Evolutionary conservation across 2,888 invertebrate species (phyloP), one percentile per base, ranked within the genome.

Genomic region (Cephus nigrinus): DNA sequence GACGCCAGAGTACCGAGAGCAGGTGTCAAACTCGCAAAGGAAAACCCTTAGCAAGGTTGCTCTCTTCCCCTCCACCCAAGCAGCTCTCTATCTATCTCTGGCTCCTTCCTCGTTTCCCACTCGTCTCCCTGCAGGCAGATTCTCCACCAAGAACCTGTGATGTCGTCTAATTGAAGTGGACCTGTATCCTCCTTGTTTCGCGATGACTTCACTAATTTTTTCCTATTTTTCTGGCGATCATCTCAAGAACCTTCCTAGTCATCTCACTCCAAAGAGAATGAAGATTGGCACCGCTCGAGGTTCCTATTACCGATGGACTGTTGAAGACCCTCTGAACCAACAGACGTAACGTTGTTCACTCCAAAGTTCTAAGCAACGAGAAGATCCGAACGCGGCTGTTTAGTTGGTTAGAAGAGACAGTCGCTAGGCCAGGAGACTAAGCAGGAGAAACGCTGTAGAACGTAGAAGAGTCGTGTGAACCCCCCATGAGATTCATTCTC

Each of bases 211-310:
- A 55, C 23, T 9, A 55, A 23, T 23, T 23, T 23, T 55, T 55
- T 55, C 55, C 2, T 23, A 23, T 55, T 55, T 55, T 9, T 23
- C 55, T 55, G 81, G 79, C 75, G 76, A 78, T 73, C 80, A 79
- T 84, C 83, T 80, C 82, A 81, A 84, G 82, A 84, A 81, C 82
- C 81, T 85, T 85, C 84, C 82, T 84, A 83, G 84, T 82, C 15
- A 15, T 40, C 4, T 23, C 23, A 23, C 9, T 55, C 9, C 9
- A 23, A 23, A 55, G 55, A 55, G 55, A 55, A 55, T 55, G 9
- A 55, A 23, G 9, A 55, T 55, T 2, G 55, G 55, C 23, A 55
- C 9, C 2, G 23, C 9, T 1, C 23, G 9, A 23, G 23, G 9
- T 23, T 15, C 5, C 9, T 5, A 55, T 55, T 55, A 23, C 23